These are phyloP conservation scores for Cotesia vestalis DNA, from an alignment of 1,140 invertebrate genomes.

Conservation along the genomic window DNA sequence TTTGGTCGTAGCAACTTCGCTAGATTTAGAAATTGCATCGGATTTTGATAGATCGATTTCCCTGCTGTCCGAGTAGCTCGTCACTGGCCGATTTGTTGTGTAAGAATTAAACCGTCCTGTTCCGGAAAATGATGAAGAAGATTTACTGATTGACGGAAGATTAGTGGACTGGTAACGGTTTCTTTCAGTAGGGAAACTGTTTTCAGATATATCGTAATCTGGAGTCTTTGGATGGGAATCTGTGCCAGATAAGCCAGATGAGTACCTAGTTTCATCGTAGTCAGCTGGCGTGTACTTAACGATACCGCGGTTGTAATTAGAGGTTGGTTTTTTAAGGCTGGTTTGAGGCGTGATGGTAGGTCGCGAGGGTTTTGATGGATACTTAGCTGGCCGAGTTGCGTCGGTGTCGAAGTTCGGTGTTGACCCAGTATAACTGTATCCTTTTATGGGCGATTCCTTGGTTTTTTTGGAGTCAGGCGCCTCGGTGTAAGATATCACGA, in stretches of 20 bases:
- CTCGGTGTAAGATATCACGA: neutral
- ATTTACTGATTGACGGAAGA: neutral
- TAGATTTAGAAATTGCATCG: slow-evolving; percentile 39
- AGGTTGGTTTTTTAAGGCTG: slow-evolving; percentile 36
- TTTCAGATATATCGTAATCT: neutral
- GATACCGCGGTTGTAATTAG: slow-evolving; percentile 51
- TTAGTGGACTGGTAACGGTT: neutral
- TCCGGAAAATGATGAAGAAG: neutral
- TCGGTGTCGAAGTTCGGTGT: slow-evolving; percentile 30
- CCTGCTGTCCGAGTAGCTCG: slow-evolving; percentile 45
- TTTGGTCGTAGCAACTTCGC: slow-evolving; percentile 55
- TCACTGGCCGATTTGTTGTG: slow-evolving; percentile 39
- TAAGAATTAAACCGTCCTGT: neutral
- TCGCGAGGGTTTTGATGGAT: slow-evolving; percentile 7
- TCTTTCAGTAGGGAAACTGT: neutral
- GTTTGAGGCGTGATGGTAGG: slow-evolving; percentile 37
- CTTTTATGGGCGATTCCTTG: neutral
- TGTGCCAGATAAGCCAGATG: slow-evolving; percentile 9
- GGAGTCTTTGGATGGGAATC: neutral
- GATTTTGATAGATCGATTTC: slow-evolving; percentile 39
- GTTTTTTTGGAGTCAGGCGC: neutral
- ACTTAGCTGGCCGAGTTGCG: slow-evolving; percentile 26
- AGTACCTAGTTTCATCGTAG: slow-evolving; percentile 31
- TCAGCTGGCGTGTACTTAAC: slow-evolving; percentile 49
- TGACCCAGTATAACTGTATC: slow-evolving; percentile 36